Conservation (phyloP, 2,797 vertebrate genomes). For the Sebastolobus altivelis region DNA sequence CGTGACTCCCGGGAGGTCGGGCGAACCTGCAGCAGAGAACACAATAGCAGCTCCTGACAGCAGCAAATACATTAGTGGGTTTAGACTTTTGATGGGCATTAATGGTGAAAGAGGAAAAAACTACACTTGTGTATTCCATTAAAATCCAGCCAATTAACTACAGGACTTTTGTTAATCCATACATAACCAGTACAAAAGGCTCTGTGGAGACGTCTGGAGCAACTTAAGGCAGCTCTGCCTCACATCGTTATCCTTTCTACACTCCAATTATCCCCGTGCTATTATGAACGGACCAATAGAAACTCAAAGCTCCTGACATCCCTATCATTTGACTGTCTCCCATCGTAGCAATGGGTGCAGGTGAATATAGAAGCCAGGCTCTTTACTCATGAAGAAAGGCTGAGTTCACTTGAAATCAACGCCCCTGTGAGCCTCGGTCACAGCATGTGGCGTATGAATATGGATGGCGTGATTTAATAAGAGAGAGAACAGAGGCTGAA, state of each 20-base stretch:
- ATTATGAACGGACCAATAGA: constrained; percentile 44
- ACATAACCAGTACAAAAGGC: constrained; percentile 47
- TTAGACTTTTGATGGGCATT: constrained; percentile 17
- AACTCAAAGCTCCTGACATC: constrained; percentile 51
- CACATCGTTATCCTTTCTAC: constrained; percentile 56
- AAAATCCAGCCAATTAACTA: constrained; percentile 54
- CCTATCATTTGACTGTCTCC: constrained; percentile 47
- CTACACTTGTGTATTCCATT: constrained; percentile 14
- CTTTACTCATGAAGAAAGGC: constrained; percentile 21
- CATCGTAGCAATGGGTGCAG: constrained; percentile 21
- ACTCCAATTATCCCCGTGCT: constrained; percentile 56
- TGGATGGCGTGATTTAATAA: constrained; percentile 54
- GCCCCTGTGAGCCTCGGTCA: constrained; percentile 34
- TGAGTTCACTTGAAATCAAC: constrained; percentile 43
- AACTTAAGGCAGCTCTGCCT: constrained; percentile 44
- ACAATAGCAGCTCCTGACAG: constrained; percentile 18
- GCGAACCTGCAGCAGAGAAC: constrained; percentile 1
- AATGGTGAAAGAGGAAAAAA: constrained; percentile 6
- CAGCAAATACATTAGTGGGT: background rate
- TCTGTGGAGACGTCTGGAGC: constrained; percentile 28
- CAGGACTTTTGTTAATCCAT: constrained; percentile 50
- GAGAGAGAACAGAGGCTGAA: constrained; percentile 16
- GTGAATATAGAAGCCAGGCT: constrained; percentile 25
- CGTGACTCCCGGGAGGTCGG: background rate
- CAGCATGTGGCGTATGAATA: constrained; percentile 62